Evolutionary conservation across 2,888 invertebrate genomes (phyloP), one percentile per base, ranked within the genome.

Genomic region (Lasioglossum pauxillum): DNA sequence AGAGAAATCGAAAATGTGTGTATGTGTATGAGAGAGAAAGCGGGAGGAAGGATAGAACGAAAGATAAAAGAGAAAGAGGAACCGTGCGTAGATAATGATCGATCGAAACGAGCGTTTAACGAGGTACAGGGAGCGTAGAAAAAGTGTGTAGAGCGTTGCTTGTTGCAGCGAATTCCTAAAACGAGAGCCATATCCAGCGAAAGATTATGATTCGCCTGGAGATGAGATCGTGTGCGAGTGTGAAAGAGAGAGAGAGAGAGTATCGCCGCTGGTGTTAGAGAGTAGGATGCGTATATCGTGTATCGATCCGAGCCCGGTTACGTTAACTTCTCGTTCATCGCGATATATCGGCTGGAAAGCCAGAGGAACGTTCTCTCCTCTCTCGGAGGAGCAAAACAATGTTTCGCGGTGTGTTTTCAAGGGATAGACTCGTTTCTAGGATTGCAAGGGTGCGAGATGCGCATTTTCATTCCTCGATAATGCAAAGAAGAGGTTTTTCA

Each of bases 321-420:
- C 78, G 82, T 83, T 87, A 82, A 85, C 84, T 89, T 69, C 85
- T 87, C 80, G 77, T 85, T 85, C 85, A 89, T 89, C 85, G 87
- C 69, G 77, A 74, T 78, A 69, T 82, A 80, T 85, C 75, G 46
- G 60, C 23, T 53, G 67, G 64, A 67, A 69, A 69, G n/a, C 16
- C 53, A 31, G 27, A 75, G 69, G 46, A 57, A 69, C 76, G 67
- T 38, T 79, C 74, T 73, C 75, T 77, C 53, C 64, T 44, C 41
- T 19, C 35, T 8, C 5, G n/a, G 16, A 71, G 16, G 46, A 27
- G 12, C 44, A 44, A 44, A 44, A 44, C 44, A 44, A 44, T 44
- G 44, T 44, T 44, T 44, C 44, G 44, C 44, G 12, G 44, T 44
- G 44, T 0, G 12, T 44, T 44, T 44, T 44, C 14, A 44, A 14